Conservation (phyloP, 92 coral and sea anemone species). For the Paramuricea clavata region DNA sequence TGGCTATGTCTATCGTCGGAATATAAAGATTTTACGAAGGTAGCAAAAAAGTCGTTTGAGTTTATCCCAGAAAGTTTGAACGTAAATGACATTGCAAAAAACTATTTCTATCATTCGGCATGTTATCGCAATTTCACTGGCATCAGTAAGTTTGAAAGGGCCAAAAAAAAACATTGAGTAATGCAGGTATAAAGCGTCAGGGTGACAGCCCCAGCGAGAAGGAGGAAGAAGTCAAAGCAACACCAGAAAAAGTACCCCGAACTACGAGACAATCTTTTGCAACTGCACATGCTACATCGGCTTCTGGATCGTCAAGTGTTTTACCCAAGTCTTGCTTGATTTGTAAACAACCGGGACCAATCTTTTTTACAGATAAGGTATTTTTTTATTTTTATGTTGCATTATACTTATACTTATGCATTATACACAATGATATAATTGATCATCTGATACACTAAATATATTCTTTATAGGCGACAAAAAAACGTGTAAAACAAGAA, state of each 20-base stretch:
- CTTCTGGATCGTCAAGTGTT: constrained; percentile 6
- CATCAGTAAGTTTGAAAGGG: constrained; percentile 25
- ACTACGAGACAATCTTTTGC: constrained; percentile 16
- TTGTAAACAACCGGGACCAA: constrained; percentile 21
- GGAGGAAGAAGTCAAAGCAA: constrained; percentile 11
- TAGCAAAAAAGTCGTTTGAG: constrained; percentile 28
- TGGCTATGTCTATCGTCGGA: constrained; percentile 24
- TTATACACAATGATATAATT: constrained; percentile 6
- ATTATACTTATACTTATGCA: neutral
- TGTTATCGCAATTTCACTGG: constrained; percentile 39
- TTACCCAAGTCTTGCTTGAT: constrained; percentile 19
- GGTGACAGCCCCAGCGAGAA: constrained; percentile 28
- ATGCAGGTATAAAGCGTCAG: constrained; percentile 16
- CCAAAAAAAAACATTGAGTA: constrained; percentile 20
- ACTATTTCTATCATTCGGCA: constrained; percentile 23
- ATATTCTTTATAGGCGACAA: constrained; percentile 1
- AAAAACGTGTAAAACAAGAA: neutral
- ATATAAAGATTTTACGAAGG: constrained; percentile 18
- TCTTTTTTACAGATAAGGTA: constrained; percentile 11
- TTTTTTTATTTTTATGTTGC: neutral
- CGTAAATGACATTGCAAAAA: constrained; percentile 26
- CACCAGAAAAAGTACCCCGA: constrained; percentile 6
- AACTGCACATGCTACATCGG: constrained; percentile 1
- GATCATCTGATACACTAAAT: neutral
- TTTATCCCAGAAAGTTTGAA: constrained; percentile 22